Evolutionary conservation across 2,113 vertebrate species (phyloP), one percentile per base, ranked within the genome.

Genomic region (Coturnix japonica): DNA sequence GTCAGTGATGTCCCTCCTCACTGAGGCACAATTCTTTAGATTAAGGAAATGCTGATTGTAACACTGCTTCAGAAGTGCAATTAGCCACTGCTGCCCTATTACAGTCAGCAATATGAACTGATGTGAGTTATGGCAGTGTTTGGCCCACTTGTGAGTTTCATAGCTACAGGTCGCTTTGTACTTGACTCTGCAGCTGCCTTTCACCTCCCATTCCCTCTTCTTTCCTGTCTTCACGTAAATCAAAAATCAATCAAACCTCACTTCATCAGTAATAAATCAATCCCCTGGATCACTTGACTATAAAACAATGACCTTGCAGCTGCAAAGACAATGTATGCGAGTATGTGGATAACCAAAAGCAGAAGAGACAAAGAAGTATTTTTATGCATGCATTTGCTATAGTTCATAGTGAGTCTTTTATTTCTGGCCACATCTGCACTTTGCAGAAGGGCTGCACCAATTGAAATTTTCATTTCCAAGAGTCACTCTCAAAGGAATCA

Each of bases 231-330:
- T 73, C 53, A 33, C 64, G 56, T 82, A 91, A 93, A 93, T 85
- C 20, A 85, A 87, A 92, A 83, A 67, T 66, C 83, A 81, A 89
- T 92, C 91, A 85, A 85, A 57, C 9, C 39, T 80, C n/a, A 15
- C 43, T 89, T 82, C 60, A 72, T 65, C 81, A 77, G 81, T 66
- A 89, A 87, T 56, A 93, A 95, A 94, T 91, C 72, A 95, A 77
- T 87, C 67, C 35, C 63, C 73, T 69, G 44, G n/a, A 72, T 88
- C 63, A 66, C 56, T 76, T 6, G 1, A 31, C 75, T 77, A n/a
- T 81, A 92, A 82, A 89, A 53, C 43, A 39, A 53, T 19, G 75
- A 93, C 53, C 82, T 77, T 92, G 71, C 57, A 61, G n/a, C 51
- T 93, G 56, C 53, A 44, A 89, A 89, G 33, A 28, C 57, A 86